These are phyloP conservation scores for Pseudopleuronectes americanus DNA, from an alignment of 2,797 vertebrate genomes.

Conservation along the genomic window DNA sequence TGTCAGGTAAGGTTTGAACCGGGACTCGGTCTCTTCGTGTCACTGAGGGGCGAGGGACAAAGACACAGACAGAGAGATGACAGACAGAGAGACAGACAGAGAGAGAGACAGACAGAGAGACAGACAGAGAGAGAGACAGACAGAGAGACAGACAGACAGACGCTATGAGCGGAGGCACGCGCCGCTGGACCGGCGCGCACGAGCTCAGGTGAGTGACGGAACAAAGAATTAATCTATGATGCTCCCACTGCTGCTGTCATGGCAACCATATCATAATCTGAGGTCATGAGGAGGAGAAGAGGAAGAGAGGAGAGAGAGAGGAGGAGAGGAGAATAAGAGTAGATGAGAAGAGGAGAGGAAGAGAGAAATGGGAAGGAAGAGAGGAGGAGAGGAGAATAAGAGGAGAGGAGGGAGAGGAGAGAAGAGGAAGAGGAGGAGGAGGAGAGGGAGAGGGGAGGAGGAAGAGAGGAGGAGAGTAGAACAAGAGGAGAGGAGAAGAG, in stretches of 20 bases:
- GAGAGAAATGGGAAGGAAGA: too few species aligned
- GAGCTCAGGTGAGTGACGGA: conserved; percentile 57
- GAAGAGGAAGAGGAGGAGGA: background rate
- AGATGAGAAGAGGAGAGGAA: too few species aligned
- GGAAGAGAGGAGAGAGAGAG: background rate
- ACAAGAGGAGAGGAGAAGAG: background rate
- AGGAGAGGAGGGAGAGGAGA: too few species aligned
- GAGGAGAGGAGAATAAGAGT: too few species aligned
- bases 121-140: background rate
- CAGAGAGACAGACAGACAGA: background rate
- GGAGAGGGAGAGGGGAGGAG: background rate
- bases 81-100: background rate
- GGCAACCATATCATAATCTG: conserved; percentile 63
- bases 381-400: too few species aligned
- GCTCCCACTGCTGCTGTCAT: conserved; percentile 59
- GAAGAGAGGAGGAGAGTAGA: background rate
- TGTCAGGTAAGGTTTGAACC: too few species aligned
- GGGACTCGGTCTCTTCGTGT: too few species aligned
- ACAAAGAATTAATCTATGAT: conserved; percentile 54
- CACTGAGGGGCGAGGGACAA: background rate
- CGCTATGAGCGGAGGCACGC: conserved; percentile 24
- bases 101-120: background rate
- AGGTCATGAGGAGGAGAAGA: conserved; percentile 24
- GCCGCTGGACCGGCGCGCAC: conserved; percentile 26
- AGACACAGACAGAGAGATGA: background rate